Conservation (phyloP, 2,888 invertebrate genomes). For the Zaprionus lineosus region DNA sequence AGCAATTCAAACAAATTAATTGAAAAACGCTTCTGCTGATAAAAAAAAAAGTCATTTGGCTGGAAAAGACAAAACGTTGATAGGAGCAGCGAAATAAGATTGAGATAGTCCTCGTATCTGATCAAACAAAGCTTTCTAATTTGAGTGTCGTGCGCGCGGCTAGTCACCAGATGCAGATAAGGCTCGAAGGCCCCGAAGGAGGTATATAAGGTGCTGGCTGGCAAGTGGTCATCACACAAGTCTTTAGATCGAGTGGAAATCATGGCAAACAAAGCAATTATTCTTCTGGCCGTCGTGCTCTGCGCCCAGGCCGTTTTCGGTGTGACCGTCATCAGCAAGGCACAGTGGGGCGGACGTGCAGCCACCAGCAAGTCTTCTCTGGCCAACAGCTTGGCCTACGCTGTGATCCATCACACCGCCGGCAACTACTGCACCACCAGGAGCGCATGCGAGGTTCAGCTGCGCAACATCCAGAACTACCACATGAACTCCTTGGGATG, state of each 20-base stretch:
- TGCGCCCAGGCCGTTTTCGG: constrained; percentile 50
- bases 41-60: too few species aligned
- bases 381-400: constrained; percentile 47
- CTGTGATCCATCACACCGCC: constrained; percentile 68
- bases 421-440: constrained; percentile 59
- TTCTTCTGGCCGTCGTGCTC: constrained; percentile 46
- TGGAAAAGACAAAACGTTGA: too few species aligned
- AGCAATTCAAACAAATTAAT: too few species aligned
- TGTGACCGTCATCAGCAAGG: constrained; percentile 53
- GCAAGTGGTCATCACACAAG: constrained; percentile 4
- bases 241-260: constrained; percentile 34
- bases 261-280: constrained; percentile 52
- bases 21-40: too few species aligned
- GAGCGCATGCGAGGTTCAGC: constrained; percentile 54
- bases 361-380: constrained; percentile 42
- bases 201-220: constrained; percentile 47
- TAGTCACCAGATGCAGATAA: too few species aligned
- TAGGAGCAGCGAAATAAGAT: constrained; percentile 35
- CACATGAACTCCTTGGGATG: constrained; percentile 70
- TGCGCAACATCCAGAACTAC: constrained; percentile 69
- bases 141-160: constrained; percentile 26
- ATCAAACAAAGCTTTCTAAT: too few species aligned
- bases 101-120: constrained; percentile 55
- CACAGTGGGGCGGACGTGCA: constrained; percentile 70
- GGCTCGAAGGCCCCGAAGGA: too few species aligned